Conservation (phyloP, 1,140 invertebrate species). For the Chelonus insularis region DNA sequence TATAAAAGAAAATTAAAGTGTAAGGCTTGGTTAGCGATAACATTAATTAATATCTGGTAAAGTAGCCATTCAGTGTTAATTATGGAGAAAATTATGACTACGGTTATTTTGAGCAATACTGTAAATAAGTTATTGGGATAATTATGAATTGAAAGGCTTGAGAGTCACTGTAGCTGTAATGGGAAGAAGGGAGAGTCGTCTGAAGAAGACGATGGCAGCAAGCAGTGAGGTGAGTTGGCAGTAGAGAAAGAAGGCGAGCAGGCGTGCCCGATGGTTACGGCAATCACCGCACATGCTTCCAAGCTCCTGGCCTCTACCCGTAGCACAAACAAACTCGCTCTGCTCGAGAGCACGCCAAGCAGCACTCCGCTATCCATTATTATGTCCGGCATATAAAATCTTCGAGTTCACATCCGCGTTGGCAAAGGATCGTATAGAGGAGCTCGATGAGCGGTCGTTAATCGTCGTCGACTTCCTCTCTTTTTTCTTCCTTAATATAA, state of each 20-base stretch:
- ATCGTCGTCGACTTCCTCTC: constrained; percentile 16
- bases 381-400: constrained; percentile 35
- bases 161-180: too few relatives aligned
- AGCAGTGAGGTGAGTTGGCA: background rate
- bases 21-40: too few relatives aligned
- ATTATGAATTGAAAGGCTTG: too few relatives aligned
- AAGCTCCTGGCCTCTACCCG: constrained; percentile 36
- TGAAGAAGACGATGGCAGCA: too few relatives aligned
- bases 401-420: constrained; percentile 33
- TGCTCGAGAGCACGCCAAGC: constrained; percentile 3
- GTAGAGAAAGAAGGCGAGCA: constrained; percentile 24
- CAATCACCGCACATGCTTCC: constrained; percentile 50
- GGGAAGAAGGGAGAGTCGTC: too few relatives aligned
- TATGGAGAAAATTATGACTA: too few relatives aligned
- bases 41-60: too few relatives aligned
- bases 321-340: constrained; percentile 37
- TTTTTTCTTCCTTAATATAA: background rate
- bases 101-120: too few relatives aligned
- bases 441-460: constrained; percentile 21
- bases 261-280: constrained; percentile 50
- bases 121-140: too few relatives aligned
- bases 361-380: constrained; percentile 33
- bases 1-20: too few relatives aligned
- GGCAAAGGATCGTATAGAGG: constrained; percentile 28
- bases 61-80: too few relatives aligned